Conservation (phyloP, 1,140 invertebrate genomes). For the Macrosteles quadrilineatus region DNA sequence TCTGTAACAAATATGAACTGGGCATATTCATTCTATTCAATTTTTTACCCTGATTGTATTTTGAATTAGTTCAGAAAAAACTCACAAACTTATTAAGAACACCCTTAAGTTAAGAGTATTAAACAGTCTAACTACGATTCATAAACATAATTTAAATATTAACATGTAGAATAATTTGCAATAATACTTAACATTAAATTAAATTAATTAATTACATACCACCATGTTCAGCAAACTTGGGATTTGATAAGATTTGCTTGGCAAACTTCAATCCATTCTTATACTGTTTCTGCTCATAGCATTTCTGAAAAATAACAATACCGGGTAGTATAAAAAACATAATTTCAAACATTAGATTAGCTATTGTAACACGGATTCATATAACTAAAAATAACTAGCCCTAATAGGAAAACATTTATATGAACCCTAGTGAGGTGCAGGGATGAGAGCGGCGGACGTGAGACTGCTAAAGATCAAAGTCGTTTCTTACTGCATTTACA, state of each 20-base stretch:
- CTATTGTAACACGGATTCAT: no score
- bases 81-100: neutral
- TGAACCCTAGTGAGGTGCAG: no score
- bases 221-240: slow-evolving; percentile 97
- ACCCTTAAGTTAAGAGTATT: no score
- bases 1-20: slow-evolving; percentile 67
- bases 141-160: no score
- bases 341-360: no score
- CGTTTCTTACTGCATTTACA: no score
- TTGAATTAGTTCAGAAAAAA: neutral
- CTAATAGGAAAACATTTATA: no score
- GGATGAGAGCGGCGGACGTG: no score
- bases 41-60: neutral
- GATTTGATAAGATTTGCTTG: slow-evolving; percentile 97
- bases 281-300: slow-evolving; percentile 99
- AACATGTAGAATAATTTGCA: neutral
- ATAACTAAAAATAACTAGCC: no score
- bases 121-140: no score
- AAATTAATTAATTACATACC: slow-evolving; percentile 57
- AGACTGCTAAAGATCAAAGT: no score
- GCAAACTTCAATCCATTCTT: slow-evolving; percentile 99
- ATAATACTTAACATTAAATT: slow-evolving; percentile 3
- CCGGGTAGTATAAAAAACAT: slow-evolving; percentile 22
- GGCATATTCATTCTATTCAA: neutral
- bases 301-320: slow-evolving; percentile 76